Evolutionary conservation across 2,113 vertebrate species (phyloP), one percentile per base, ranked within the genome.

Genomic region (Orthochromis malagaraziensis): DNA sequence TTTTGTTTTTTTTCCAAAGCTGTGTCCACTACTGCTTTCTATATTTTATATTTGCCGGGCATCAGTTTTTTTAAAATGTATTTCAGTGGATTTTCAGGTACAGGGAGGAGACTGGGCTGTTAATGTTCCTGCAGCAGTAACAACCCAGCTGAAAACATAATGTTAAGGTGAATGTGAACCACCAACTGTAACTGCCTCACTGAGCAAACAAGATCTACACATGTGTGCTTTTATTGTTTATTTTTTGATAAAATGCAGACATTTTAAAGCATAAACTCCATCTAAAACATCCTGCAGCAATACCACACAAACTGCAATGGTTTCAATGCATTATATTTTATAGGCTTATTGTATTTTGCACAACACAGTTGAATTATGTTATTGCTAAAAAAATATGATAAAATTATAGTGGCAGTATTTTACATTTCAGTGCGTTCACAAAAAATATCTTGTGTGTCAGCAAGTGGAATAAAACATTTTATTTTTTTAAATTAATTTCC

Each of bases 101-200:
- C n/a, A 81, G 2, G 2, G 83, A 89, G 82, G 49, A 77, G 60
- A 51, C 35, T 19, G 54, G 33, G 82, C 17, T 79, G 40, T 21
- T 83, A 65, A 77, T 53, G 55, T 35, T 58, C 11, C 40, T 17
- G 17, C 24, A 60, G 60, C 60, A 82, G 42, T 5, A 14, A 81
- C 58, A 68, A n/a, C 31, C 75, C 40, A 33, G 79, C 53, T 89
- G 90, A 90, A 88, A 81, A 81, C 51, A 77, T 75, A 82, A 85
- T 87, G 82, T 86, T 26, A 81, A 70, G 21, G 38, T 3, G 70
- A 84, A 84, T 1, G 24, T 65, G 29, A 86, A 81, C 84, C 63
- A 88, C 3, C 54, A 45, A 63, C 49, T 45, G 17, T 51, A 70
- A 53, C 79, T 29, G 60, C 49, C 8, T 54, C 9, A 12, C 49